Conservation (phyloP, 2,797 vertebrate species). For the Alectoris magna region DNA sequence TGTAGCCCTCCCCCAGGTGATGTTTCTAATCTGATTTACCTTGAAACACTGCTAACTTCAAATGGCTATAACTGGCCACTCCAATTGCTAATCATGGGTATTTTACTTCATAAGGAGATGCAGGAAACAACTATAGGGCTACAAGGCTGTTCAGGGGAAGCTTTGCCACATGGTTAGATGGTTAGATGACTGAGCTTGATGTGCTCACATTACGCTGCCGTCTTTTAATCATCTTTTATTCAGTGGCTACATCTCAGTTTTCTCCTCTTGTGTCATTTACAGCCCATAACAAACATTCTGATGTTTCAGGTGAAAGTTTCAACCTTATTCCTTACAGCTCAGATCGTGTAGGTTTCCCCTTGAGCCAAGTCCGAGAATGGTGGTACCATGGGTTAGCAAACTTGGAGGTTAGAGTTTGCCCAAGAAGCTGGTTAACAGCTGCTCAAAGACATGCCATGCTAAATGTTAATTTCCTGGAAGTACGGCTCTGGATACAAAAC, state of each 20-base stretch:
- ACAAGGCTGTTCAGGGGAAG: neutral
- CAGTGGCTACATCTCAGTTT: neutral
- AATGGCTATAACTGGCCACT: neutral
- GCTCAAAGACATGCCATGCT: neutral
- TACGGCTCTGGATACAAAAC: neutral
- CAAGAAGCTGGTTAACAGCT: neutral
- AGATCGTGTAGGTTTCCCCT: fast-evolving
- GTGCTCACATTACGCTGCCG: neutral
- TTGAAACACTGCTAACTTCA: neutral
- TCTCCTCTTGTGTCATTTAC: neutral
- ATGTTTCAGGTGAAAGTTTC: neutral
- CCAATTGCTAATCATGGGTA: neutral
- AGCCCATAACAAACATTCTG: neutral
- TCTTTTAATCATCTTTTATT: neutral
- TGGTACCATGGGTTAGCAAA: neutral
- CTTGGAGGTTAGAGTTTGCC: neutral
- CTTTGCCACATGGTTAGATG: neutral
- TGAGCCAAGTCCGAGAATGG: neutral
- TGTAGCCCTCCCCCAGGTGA: neutral
- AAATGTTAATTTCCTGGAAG: neutral
- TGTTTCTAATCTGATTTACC: neutral
- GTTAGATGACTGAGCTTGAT: neutral
- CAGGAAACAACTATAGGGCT: neutral
- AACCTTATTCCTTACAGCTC: neutral
- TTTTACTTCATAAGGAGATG: neutral